Evolutionary conservation across 2,797 vertebrate genomes (phyloP).

Genomic region (Astyanax mexicanus): DNA sequence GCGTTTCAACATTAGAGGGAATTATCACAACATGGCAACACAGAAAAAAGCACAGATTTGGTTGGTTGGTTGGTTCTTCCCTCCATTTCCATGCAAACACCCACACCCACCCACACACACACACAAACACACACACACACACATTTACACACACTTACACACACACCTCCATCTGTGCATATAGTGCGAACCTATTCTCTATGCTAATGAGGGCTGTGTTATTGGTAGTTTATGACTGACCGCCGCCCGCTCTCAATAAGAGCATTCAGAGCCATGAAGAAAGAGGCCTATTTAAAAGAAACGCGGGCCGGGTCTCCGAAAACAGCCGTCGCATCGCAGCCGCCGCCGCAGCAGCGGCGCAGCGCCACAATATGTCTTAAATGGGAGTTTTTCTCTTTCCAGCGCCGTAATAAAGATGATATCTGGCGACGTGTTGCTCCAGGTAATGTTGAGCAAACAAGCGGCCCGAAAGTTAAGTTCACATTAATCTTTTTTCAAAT

Average conservation of each 20-base stretch:
- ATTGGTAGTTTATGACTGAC: slow-evolving; percentile 54
- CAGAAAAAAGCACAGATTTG: slow-evolving; percentile 27
- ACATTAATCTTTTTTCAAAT: slow-evolving; percentile 80
- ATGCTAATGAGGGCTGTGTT: slow-evolving; percentile 56
- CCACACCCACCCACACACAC: slow-evolving; percentile 37
- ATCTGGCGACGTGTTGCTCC: slow-evolving; percentile 61
- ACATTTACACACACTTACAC: slow-evolving; percentile 37
- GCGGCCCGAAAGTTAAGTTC: slow-evolving; percentile 68
- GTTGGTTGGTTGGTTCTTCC: slow-evolving; percentile 30
- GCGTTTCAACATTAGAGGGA: not conserved
- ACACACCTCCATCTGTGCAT: slow-evolving; percentile 35
- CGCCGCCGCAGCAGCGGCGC: slow-evolving; percentile 49
- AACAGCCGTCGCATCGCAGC: slow-evolving; percentile 53
- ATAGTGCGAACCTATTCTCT: slow-evolving; percentile 63
- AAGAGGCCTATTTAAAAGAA: slow-evolving; percentile 60
- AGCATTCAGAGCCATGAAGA: slow-evolving; percentile 47
- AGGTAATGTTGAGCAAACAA: slow-evolving; percentile 75
- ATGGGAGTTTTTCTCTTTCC: slow-evolving; percentile 68
- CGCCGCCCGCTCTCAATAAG: slow-evolving; percentile 58
- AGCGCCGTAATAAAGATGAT: slow-evolving; percentile 72
- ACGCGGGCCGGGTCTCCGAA: slow-evolving; percentile 56
- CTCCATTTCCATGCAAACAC: slow-evolving; percentile 6
- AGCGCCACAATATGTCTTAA: slow-evolving; percentile 67
- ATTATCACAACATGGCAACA: slow-evolving; percentile 16
- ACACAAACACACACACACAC: slow-evolving; percentile 29